Conservation (phyloP, 2,113 vertebrate genomes). For the Serinus canaria region DNA sequence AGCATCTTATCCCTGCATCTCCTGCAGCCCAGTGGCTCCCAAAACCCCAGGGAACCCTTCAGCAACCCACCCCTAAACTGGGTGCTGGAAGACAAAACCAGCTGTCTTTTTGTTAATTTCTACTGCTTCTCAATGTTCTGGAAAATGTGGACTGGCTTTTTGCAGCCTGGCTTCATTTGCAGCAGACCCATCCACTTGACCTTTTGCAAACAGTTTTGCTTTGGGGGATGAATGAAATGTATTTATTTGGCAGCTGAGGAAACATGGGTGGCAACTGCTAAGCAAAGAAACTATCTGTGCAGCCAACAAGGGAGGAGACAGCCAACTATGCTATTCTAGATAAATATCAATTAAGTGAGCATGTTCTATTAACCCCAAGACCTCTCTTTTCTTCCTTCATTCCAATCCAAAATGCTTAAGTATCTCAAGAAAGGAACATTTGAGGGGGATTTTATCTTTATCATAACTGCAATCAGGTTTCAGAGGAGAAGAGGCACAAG, state of each 20-base stretch:
- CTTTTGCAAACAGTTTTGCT: slow-evolving; percentile 14
- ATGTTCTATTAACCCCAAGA: neutral
- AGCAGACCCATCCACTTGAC: neutral
- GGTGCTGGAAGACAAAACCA: neutral
- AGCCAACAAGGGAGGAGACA: neutral
- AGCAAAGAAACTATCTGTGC: slow-evolving; percentile 5
- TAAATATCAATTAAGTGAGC: slow-evolving; percentile 19
- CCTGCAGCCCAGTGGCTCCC: neutral
- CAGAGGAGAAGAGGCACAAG: neutral
- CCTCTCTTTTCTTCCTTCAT: neutral
- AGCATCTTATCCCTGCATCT: neutral
- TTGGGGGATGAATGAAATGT: neutral
- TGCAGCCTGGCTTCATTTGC: neutral
- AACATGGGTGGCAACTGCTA: neutral
- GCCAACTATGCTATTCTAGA: neutral
- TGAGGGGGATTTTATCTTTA: neutral
- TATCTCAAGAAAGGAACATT: neutral
- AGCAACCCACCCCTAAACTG: neutral
- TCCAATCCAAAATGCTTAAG: neutral
- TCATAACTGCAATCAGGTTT: neutral
- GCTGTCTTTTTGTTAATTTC: neutral
- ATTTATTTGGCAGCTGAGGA: neutral
- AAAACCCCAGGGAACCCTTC: neutral
- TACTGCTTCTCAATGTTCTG: neutral
- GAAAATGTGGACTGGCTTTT: neutral